Base-by-base conservation (phyloP, 2,888 invertebrate species). In the Pheosia tremula region DNA sequence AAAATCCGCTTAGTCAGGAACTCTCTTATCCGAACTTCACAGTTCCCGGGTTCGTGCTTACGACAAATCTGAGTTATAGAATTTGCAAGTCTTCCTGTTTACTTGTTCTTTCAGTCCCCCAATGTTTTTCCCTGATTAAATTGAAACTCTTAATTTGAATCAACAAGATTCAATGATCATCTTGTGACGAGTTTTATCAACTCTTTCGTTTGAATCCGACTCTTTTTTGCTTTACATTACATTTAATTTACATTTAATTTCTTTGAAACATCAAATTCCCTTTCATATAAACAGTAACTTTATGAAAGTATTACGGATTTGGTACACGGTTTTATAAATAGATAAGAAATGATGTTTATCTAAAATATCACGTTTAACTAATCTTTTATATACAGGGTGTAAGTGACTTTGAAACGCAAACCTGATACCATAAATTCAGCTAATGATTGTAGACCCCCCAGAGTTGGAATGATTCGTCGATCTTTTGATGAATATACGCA, bases 1-100 rank as follows among this genome's bases (percentile, higher is more conserved):
- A 78, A 82, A 81, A 81, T 75, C 78, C 77, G 71, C 77, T 75
- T 79, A 80, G 79, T 81, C 79, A 66, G 61, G 71, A 84, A 88
- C 75, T 86, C 83, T 77, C 81, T 86, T 88, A 89, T 88, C 88
- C 81, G 68, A 75, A 77, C 72, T 79, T 68, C 75, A 75, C 87
- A 87, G 84, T 78, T 71, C 78, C 71, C 63, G 66, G 77, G 73
- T 77, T 72, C 68, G 62, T 76, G 80, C 80, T 80, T 81, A 79
- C 79, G 81, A 84, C 81, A 82, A 82, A 82, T 81, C 78, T 75
- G 76, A 81, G 76, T 83, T 81, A 80, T 66, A 77, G 82, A 82
- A 76, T 83, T 82, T 84, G 79, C 78, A 82, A 81, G 78, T 67
- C 77, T 71, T 72, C 75, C 81, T 81, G 80, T 80, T 83, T 80